These are phyloP conservation scores for Pogonus chalceus DNA, from an alignment of 1,140 invertebrate genomes.

Conservation along the genomic window DNA sequence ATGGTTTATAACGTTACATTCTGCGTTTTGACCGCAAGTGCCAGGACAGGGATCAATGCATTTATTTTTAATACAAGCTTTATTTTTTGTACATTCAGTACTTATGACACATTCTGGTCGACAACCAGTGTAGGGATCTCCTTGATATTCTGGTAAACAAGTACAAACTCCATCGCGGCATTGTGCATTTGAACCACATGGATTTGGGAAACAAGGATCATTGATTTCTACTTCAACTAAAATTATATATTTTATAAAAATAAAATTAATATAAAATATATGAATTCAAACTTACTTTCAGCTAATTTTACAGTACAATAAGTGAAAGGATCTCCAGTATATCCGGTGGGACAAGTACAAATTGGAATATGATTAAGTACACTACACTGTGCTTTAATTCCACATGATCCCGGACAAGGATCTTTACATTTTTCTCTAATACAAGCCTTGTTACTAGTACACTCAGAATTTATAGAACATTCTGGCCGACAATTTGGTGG, in stretches of 20 bases:
- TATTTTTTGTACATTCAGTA: slow-evolving; percentile 52
- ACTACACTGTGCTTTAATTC: slow-evolving; percentile 60
- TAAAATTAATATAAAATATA: slow-evolving; percentile 7
- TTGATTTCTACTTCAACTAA: slow-evolving; percentile 23
- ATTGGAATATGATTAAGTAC: slow-evolving; percentile 68
- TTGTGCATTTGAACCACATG: slow-evolving; percentile 58
- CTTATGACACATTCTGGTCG: slow-evolving; percentile 58
- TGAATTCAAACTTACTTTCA: slow-evolving; percentile 23
- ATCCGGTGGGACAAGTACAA: slow-evolving; percentile 53
- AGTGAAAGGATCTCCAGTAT: slow-evolving; percentile 57
- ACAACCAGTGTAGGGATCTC: slow-evolving; percentile 45
- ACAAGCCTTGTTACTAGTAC: slow-evolving; percentile 51
- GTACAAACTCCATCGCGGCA: slow-evolving; percentile 44
- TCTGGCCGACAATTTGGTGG: slow-evolving; percentile 49
- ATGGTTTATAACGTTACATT: slow-evolving; percentile 55
- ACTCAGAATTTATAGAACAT: slow-evolving; percentile 44
- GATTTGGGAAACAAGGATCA: slow-evolving; percentile 56
- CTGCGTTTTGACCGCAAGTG: slow-evolving; percentile 53
- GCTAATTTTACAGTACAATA: slow-evolving; percentile 46
- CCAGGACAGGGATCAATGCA: slow-evolving; percentile 63
- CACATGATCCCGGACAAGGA: slow-evolving; percentile 60
- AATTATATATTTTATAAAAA: slow-evolving; percentile 3
- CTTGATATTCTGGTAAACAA: no score
- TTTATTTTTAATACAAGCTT: slow-evolving; percentile 59
- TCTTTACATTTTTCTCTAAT: no score